A percentile compares a stretch with the other conserved stretches of the same genome.
Conservation (phyloP, 92 coral and sea anemone genomes). For the Epizoanthus scotinus region DNA sequence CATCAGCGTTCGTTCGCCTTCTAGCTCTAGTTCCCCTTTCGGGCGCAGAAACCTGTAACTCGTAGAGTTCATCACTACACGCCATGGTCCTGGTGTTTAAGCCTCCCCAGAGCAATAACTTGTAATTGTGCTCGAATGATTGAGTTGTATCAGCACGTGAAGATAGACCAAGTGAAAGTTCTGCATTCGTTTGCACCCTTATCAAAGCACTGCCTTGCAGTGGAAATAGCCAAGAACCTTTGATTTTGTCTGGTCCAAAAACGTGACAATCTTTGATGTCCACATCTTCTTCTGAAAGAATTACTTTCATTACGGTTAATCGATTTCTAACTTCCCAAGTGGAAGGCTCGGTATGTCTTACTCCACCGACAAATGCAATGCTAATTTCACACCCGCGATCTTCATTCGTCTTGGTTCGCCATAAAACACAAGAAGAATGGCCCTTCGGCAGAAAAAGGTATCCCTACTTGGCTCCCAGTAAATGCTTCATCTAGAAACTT, state of each 20-base stretch:
- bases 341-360: conserved; percentile 36
- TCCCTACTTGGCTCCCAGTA: conserved; percentile 33
- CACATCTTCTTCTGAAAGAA: conserved; percentile 30
- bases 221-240: not conserved
- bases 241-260: conserved; percentile 20
- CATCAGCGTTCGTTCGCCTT: too few relatives aligned
- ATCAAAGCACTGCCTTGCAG: conserved; percentile 10
- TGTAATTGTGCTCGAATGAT: not conserved
- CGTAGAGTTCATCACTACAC: too few relatives aligned
- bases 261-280: conserved; percentile 27
- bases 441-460: conserved; percentile 36
- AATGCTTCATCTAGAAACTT: conserved; percentile 35
- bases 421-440: conserved; percentile 38
- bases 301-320: conserved; percentile 19
- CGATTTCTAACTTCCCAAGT: conserved; percentile 37
- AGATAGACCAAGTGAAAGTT: too few relatives aligned
- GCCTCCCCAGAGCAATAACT: too few relatives aligned
- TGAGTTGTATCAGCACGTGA: too few relatives aligned
- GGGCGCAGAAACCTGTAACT: too few relatives aligned
- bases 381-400: not conserved
- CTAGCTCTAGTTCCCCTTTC: too few relatives aligned
- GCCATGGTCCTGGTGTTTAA: too few relatives aligned
- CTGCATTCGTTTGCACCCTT: too few relatives aligned
- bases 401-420: conserved; percentile 1
- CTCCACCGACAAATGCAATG: conserved; percentile 25